Conservation (phyloP, 23 tunicate genomes). For the Oikopleura dioica region DNA sequence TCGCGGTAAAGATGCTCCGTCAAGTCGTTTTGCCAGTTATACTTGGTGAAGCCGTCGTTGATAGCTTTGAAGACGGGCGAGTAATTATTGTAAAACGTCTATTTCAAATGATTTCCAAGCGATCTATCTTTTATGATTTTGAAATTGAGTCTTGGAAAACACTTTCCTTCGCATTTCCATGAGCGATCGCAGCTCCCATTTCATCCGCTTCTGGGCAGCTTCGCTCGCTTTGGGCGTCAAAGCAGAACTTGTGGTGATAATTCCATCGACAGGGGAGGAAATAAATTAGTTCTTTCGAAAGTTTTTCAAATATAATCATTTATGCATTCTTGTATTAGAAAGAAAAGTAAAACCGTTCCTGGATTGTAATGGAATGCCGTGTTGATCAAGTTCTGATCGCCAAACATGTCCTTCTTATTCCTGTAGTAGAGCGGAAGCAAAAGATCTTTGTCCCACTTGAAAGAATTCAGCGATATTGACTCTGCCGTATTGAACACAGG, state of each 20-base stretch:
- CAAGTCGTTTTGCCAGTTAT: slow-evolving; percentile 42
- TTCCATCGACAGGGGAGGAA: slow-evolving; percentile 62
- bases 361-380: slow-evolving; percentile 78
- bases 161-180: slow-evolving; percentile 98
- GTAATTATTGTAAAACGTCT: slow-evolving; percentile 68
- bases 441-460: slow-evolving; percentile 43
- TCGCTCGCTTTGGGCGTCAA: slow-evolving; percentile 39
- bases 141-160: too few relatives aligned
- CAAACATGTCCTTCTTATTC: slow-evolving; percentile 33
- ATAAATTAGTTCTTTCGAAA: slow-evolving; percentile 38
- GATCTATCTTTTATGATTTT: too few relatives aligned
- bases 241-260: slow-evolving; percentile 98
- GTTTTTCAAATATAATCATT: neutral
- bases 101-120: too few relatives aligned
- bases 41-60: slow-evolving; percentile 38
- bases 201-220: slow-evolving; percentile 45
- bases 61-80: slow-evolving; percentile 55
- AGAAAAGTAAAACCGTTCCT: slow-evolving; percentile 16
- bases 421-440: slow-evolving; percentile 34
- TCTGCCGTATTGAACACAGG: slow-evolving; percentile 24
- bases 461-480: slow-evolving; percentile 8
- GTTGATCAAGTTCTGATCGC: slow-evolving; percentile 83
- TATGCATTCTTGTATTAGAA: neutral
- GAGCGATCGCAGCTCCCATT: slow-evolving; percentile 50
- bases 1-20: slow-evolving; percentile 16